Percentiles rank a stretch among this genome's conserved stretches.
Evolutionary conservation across 2,797 vertebrate species (phyloP).

Genomic region (Pachyuromys duprasi): DNA sequence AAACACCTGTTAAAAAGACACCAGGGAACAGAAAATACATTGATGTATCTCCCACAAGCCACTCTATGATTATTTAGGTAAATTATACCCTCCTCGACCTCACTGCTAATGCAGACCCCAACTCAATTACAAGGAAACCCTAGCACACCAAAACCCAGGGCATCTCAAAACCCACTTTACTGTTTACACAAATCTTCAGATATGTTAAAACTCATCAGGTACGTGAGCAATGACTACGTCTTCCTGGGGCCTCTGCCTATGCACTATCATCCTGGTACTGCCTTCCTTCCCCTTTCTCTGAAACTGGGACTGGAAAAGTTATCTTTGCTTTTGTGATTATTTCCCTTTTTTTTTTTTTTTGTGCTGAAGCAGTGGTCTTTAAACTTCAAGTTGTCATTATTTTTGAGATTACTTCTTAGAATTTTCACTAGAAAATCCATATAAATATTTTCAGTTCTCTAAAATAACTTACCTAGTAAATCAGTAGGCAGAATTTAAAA

Average conservation of each 20-base stretch:
- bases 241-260: not conserved
- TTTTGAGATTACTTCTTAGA: not conserved
- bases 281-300: not conserved
- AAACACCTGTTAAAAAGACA: constrained; percentile 8
- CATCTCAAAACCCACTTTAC: not conserved
- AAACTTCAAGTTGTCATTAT: constrained; percentile 8
- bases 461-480: not conserved
- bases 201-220: not conserved
- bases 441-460: constrained; percentile 1
- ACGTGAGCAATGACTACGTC: not conserved
- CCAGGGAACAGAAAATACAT: not conserved
- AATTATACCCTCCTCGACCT: not conserved
- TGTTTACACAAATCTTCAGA: constrained; percentile 1
- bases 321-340: not conserved
- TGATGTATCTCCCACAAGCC: not conserved
- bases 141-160: not conserved
- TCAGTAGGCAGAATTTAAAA: not conserved
- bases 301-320: not conserved
- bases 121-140: not conserved
- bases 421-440: constrained; percentile 57
- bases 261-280: no score
- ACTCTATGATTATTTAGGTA: not conserved
- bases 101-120: not conserved
- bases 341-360: constrained; percentile 45
- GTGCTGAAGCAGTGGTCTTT: constrained; percentile 35